Conservation (phyloP, 2,888 invertebrate species). For the Cerceris ruficornis region DNA sequence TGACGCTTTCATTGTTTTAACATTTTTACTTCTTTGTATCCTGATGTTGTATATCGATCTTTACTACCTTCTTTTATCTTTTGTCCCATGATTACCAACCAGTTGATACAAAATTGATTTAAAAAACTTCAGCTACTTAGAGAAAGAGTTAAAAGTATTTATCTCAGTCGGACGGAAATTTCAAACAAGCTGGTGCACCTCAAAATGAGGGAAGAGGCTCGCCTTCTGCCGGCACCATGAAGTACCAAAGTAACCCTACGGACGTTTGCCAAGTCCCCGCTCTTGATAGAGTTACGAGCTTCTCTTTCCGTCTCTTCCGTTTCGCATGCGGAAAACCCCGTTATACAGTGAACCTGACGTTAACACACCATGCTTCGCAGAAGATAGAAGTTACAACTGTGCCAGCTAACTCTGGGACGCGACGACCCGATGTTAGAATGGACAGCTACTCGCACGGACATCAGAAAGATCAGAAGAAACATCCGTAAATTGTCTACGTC, state of each 20-base stretch:
- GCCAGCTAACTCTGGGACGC: slow-evolving; percentile 24
- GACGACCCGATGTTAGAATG: slow-evolving; percentile 22
- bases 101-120: no score
- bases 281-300: slow-evolving; percentile 63
- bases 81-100: no score
- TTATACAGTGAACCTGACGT: slow-evolving; percentile 48
- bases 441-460: slow-evolving; percentile 4
- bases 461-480: slow-evolving; percentile 5
- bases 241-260: slow-evolving; percentile 56
- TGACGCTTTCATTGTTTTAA: no score
- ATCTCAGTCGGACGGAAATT: slow-evolving; percentile 17
- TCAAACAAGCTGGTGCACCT: slow-evolving; percentile 21
- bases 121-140: no score
- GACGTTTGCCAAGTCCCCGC: slow-evolving; percentile 61
- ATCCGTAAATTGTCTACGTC: slow-evolving; percentile 5
- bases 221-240: not conserved
- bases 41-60: no score
- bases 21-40: no score
- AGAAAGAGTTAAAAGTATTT: no score
- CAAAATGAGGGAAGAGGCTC: slow-evolving; percentile 25
- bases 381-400: slow-evolving; percentile 1
- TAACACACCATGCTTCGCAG: slow-evolving; percentile 48
- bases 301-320: slow-evolving; percentile 43
- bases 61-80: no score
- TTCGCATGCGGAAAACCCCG: slow-evolving; percentile 49